Base-by-base conservation (phyloP, 2,797 vertebrate genomes). In the Argyrosomus regius region DNA sequence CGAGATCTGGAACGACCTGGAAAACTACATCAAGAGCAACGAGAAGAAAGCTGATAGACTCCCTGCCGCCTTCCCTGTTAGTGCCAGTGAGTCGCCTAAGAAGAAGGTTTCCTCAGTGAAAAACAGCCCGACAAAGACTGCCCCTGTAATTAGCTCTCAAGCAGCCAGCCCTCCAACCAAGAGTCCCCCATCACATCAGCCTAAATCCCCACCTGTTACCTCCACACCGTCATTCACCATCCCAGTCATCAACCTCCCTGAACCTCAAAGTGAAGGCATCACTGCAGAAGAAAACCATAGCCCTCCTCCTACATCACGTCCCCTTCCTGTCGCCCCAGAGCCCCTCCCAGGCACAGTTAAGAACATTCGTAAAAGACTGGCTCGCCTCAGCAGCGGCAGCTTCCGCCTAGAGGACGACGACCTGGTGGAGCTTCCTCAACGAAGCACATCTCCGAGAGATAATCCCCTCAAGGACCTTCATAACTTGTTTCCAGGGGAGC, bases 1-100 rank as follows among this genome's bases (percentile, higher is more conserved):
- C 3, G 97, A 99, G 90, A 99, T 99, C 91, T 99, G 98, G 97
- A 98, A 97, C 2, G 98, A 99, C 83, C 91, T 99, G 74, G 98
- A 99, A 91, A 99, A 99, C 89, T 99, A 99, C 91, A 99, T 99
- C 89, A 97, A 97, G 87, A 97, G 94, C 88, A 99, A 99, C 6
- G 97, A 99, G 88, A 99, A 97, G 92, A 97, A 97, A 69, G 95
- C 95, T 5, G 98, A 99, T 65, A 93, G 95, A 6, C 96, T 97
- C 52, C 97, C 98, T 1, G 98, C 98, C 0, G 97, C 98, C 0
- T 99, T 99, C 87, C 98, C 98, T 0, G 98, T 99, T 13, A 96
- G 92, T 79, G 92, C 94, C 73, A 94, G 94, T 2, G 97, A 98
- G 31, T 91, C 96, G 0, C 92, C 91, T 0, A 94, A 95, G 72